Percentiles rank a stretch among this genome's conserved stretches.
Conservation (phyloP, 2,113 vertebrate genomes). For the Phalacrocorax aristotelis region DNA sequence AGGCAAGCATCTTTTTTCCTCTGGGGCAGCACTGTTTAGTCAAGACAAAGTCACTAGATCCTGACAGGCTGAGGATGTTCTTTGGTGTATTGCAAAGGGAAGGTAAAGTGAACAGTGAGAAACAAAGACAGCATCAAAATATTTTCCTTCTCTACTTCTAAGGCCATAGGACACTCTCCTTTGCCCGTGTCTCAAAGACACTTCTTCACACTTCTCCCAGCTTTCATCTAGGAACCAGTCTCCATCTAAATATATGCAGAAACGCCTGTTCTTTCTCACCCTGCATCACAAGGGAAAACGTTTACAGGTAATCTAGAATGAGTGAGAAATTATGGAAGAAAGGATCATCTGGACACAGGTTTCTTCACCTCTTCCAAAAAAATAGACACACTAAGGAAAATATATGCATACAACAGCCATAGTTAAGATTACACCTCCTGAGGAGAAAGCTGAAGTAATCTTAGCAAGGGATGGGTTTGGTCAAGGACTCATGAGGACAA, state of each 20-base stretch:
- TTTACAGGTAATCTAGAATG: background rate
- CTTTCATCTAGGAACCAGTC: background rate
- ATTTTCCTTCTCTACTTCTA: background rate
- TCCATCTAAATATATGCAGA: background rate
- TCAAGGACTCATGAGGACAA: background rate
- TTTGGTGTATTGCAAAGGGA: background rate
- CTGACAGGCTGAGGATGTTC: background rate
- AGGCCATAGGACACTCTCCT: background rate
- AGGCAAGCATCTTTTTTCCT: background rate
- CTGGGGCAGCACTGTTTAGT: background rate
- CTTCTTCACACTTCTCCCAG: background rate
- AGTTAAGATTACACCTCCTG: background rate
- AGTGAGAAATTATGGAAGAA: background rate
- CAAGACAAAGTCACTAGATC: background rate
- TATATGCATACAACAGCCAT: background rate
- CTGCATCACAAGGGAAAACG: background rate
- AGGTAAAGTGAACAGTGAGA: background rate
- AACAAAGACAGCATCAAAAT: background rate
- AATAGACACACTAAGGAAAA: background rate
- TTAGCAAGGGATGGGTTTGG: background rate
- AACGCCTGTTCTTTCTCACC: background rate
- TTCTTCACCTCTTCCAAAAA: background rate
- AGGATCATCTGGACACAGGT: background rate
- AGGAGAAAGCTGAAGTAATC: background rate
- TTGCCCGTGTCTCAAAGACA: background rate